Evolutionary conservation across 2,888 invertebrate species (phyloP).

Genomic region (Protophormia terraenovae): DNA sequence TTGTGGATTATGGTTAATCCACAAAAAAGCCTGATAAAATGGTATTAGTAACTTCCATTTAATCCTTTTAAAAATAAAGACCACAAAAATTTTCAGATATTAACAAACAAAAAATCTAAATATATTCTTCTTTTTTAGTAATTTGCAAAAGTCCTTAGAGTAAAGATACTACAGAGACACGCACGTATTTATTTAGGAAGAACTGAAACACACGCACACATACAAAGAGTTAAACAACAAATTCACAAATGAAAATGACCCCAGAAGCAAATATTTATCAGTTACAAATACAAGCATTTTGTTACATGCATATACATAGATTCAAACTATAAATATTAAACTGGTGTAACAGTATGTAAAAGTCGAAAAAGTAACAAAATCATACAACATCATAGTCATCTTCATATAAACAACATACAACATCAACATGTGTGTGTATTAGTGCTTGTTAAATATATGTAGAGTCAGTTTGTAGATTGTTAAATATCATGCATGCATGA

Average conservation of each 20-base stretch:
- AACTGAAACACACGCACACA: not conserved
- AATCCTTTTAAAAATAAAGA: not conserved
- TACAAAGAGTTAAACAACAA: not conserved
- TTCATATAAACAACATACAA: no score
- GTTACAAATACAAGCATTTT: not conserved
- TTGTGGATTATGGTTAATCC: no score
- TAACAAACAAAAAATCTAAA: not conserved
- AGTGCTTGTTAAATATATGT: not conserved
- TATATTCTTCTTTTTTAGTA: not conserved
- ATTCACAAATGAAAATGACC: constrained; percentile 16
- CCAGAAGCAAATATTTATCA: constrained; percentile 22
- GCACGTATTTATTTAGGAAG: not conserved
- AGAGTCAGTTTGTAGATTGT: not conserved
- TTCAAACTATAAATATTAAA: not conserved
- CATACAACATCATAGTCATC: not conserved
- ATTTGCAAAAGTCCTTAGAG: not conserved
- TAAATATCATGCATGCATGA: not conserved
- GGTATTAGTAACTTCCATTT: constrained; percentile 1
- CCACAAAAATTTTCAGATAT: not conserved
- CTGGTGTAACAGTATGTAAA: not conserved
- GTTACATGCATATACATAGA: not conserved
- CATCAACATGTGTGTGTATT: not conserved
- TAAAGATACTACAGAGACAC: not conserved
- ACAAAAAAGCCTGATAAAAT: not conserved
- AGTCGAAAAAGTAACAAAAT: not conserved